Conservation (phyloP, 53 echinoderm and acorn worm species). For the Luidia sarsii region DNA sequence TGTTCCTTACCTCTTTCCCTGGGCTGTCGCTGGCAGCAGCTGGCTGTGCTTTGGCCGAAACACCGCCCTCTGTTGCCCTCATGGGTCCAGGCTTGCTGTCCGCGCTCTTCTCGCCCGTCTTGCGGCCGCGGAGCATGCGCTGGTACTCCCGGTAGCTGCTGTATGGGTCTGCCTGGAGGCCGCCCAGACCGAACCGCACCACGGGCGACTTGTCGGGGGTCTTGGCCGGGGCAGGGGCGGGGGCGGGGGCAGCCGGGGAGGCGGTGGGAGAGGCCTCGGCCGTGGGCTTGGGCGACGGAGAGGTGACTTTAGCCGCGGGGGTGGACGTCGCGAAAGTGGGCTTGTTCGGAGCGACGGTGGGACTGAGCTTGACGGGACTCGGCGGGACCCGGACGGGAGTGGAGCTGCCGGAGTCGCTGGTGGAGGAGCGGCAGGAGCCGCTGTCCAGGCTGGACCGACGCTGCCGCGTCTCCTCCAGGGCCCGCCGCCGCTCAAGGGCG, state of each 20-base stretch:
- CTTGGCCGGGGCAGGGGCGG: background rate
- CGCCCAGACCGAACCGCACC: constrained; percentile 29
- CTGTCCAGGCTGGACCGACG: constrained; percentile 3
- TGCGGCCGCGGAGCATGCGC: constrained; percentile 61
- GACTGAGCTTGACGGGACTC: constrained; percentile 17
- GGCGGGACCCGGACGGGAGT: constrained; percentile 19
- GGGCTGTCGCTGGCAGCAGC: constrained; percentile 9
- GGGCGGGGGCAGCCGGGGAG: constrained; percentile 15
- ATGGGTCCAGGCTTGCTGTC: constrained; percentile 37
- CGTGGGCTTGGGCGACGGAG: background rate
- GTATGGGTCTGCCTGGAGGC: constrained; percentile 9
- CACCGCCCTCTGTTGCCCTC: constrained; percentile 53
- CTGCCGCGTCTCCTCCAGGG: constrained; percentile 18
- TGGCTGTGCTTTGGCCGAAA: constrained; percentile 10
- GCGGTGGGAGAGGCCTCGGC: background rate
- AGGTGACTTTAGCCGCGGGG: background rate
- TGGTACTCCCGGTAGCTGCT: constrained; percentile 80
- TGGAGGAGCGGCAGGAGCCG: constrained; percentile 5
- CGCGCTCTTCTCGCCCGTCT: constrained; percentile 20
- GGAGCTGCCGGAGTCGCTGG: constrained; percentile 11
- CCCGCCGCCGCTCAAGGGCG: constrained; percentile 20
- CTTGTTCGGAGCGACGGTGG: constrained; percentile 22
- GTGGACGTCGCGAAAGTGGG: background rate
- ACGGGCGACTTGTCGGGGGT: constrained; percentile 5
- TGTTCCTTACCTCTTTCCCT: constrained; percentile 31